Base-by-base conservation (phyloP, 2,888 invertebrate species). In the Leucozona laternaria region DNA sequence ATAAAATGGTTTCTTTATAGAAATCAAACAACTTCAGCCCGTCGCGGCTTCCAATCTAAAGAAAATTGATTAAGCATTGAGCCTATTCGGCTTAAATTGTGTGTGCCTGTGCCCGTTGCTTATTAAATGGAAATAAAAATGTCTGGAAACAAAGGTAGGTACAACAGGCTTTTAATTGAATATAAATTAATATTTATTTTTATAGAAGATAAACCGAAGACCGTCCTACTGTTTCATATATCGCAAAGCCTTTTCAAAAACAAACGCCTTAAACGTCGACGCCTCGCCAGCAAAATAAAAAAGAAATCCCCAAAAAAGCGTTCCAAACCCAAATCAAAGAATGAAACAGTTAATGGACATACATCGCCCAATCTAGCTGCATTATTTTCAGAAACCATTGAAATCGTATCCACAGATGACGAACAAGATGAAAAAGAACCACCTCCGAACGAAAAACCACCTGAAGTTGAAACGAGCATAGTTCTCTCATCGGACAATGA, bases 141-240 rank as follows among this genome's bases (percentile, higher is more conserved):
- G 80, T 72, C 84, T 22, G 37, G 40, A 55, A 73, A 40, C 25
- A 85, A 85, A 77, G 85, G 85, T 81, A 6, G 64, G 37, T 50
- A n/a, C 10, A 15, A 53, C 2, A 15, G n/a, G n/a, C n/a, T n/a
- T 6, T 1, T 0, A 7, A 53, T 28, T 15, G 7, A 53, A 11
- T 22, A 8, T 13, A 31, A 31, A 17, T 13, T 13, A 13, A 13
- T 25, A 10, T 13, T 28, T n/a, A 4, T 10, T 37, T 40, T 7
- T 20, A 0, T 34, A 57, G 85, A 76, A 80, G 89, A 88, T 88
- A 90, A 89, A 90, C 70, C 89, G 85, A 92, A 92, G 91, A 90
- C 92, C 92, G 90, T 89, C 88, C 90, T 89, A 64, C 91, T 92
- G 68, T 91, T 92, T 88, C 90, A 90, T 88, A 91, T 92, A 64